These are phyloP conservation scores for Erannis defoliaria DNA, from an alignment of 2,888 invertebrate genomes.

Conservation along the genomic window DNA sequence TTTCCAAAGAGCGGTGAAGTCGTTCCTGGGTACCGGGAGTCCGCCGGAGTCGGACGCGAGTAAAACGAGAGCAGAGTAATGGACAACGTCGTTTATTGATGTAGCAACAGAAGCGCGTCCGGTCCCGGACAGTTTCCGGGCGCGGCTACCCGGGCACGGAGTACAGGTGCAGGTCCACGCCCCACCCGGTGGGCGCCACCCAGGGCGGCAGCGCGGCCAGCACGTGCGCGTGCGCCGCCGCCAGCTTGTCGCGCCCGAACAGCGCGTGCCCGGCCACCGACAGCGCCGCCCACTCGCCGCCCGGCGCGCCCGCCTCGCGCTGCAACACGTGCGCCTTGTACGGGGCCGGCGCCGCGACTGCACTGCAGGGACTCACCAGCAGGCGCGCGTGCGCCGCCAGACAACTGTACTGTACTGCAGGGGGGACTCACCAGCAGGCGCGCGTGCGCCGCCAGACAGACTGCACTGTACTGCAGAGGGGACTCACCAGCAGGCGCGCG, in stretches of 20 bases:
- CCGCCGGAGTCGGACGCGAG: too few relatives aligned
- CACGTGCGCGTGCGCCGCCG: slow-evolving; percentile 81
- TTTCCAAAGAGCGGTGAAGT: too few relatives aligned
- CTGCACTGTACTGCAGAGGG: too few relatives aligned
- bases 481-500: slow-evolving; percentile 30
- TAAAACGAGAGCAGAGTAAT: too few relatives aligned
- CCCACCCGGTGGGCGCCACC: slow-evolving; percentile 90
- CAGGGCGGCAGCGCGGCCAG: slow-evolving; percentile 88
- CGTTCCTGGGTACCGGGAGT: too few relatives aligned
- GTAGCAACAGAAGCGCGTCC: neutral
- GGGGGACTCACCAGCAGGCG: slow-evolving; percentile 29
- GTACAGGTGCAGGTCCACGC: slow-evolving; percentile 88
- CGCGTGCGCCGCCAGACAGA: slow-evolving; percentile 1
- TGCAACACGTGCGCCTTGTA: neutral
- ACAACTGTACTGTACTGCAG: too few relatives aligned
- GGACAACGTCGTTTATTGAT: too few relatives aligned
- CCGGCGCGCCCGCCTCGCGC: slow-evolving; percentile 21
- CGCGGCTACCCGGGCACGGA: slow-evolving; percentile 12
- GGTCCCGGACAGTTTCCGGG: too few relatives aligned
- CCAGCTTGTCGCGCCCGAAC: slow-evolving; percentile 84
- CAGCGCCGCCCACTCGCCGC: slow-evolving; percentile 54
- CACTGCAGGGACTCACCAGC: neutral
- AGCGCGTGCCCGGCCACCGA: slow-evolving; percentile 87
- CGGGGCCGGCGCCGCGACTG: too few relatives aligned
- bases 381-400: too few relatives aligned